These are phyloP conservation scores for Plutella xylostella DNA, from an alignment of 2,888 invertebrate genomes.

Conservation along the genomic window DNA sequence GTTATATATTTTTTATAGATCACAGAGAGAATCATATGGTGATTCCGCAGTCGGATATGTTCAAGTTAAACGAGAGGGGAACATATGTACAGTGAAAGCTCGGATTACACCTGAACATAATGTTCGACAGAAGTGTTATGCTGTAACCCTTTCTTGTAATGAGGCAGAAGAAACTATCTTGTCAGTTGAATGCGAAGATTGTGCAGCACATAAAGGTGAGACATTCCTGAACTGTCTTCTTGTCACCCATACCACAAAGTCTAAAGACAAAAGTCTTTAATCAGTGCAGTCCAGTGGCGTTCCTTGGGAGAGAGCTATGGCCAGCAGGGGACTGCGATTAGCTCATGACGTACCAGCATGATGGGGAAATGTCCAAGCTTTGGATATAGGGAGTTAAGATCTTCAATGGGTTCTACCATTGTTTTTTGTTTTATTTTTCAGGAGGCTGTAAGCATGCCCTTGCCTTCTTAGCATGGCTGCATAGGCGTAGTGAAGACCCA, in stretches of 20 bases:
- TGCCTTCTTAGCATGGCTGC: neutral
- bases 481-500: neutral
- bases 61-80: neutral
- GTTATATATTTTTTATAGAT: neutral
- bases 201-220: neutral
- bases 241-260: too few species aligned
- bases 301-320: too few species aligned
- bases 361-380: too few species aligned
- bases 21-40: neutral
- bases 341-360: too few species aligned
- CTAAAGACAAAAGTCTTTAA: too few species aligned
- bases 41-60: neutral
- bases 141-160: neutral
- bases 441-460: neutral
- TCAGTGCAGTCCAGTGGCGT: too few species aligned
- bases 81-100: neutral
- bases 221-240: too few species aligned
- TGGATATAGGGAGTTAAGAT: too few species aligned
- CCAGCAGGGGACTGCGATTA: too few species aligned
- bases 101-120: neutral
- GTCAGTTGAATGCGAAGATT: neutral
- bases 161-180: neutral
- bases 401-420: too few species aligned
- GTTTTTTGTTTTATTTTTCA: too few species aligned
- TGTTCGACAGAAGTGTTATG: neutral